Evolutionary conservation across 2,113 vertebrate genomes (phyloP), one percentile per base, ranked within the genome.

Genomic region (Dasyprocta punctata): DNA sequence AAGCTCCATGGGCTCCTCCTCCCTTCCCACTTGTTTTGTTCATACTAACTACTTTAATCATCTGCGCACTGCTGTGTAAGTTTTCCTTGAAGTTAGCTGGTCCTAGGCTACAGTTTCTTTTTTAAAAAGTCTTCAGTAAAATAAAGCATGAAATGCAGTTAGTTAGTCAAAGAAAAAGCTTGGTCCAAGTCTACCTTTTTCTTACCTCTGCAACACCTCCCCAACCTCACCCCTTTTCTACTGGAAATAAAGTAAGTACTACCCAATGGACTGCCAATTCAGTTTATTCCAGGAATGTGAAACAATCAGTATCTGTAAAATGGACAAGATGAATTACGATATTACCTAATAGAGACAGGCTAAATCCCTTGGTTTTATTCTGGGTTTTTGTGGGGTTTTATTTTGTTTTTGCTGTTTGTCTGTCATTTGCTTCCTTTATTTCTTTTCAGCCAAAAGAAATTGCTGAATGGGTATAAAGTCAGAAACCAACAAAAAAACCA

Each of bases 281-380:
- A 49, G 19, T 80, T 83, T 89, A n/a, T 80, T 80, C 80, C 75
- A 93, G 69, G 47, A 85, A 95, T 60, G 52, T 80, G 38, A 96
- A 93, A 82, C 8, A 77, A n/a, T 87, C 92, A 87, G 56, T 54
- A 88, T 73, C 85, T 95, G 56, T 81, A 91, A 97, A 78, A 86
- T 58, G 16, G 41, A 63, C 24, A 63, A 24, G 19, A 82, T n/a
- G 47, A 85, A 92, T 60, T 86, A 38, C 10, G 33, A 52, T 11
- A 7, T 87, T 60, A 95, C 28, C 61, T 85, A 92, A 41, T 82
- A 71, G 61, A 61, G 47, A 91, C 47, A 73, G 41, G 41, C 5
- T 52, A 91, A 84, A 71, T 63, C 41, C 26, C 22, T 90, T 22
- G 41, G 41, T 69, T 95, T 94, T 24, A 92, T 58, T 95, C 61